Conservation (phyloP, 1,140 invertebrate genomes). For the Aphelinus certus region DNA sequence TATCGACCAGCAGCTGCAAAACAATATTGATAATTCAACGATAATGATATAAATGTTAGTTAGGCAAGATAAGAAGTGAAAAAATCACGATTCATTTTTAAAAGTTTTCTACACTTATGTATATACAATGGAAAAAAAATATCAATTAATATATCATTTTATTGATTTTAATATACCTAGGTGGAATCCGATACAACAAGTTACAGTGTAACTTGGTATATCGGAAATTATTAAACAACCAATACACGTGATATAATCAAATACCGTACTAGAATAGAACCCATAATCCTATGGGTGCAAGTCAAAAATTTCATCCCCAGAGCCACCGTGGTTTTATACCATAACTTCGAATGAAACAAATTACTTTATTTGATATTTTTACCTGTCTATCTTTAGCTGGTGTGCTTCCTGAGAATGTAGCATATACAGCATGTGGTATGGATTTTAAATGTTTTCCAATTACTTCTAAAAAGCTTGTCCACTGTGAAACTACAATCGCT, state of each 20-base stretch:
- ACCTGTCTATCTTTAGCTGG: conserved; percentile 72
- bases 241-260: no score
- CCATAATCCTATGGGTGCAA: no score
- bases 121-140: not conserved
- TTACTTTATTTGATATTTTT: conserved; percentile 58
- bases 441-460: conserved; percentile 72
- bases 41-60: not conserved
- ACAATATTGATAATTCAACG: not conserved
- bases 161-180: conserved; percentile 5
- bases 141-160: not conserved
- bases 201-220: not conserved
- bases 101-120: conserved; percentile 8
- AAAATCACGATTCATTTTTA: conserved; percentile 2
- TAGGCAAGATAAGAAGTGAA: not conserved
- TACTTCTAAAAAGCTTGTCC: conserved; percentile 80
- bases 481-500: conserved; percentile 88
- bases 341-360: no score
- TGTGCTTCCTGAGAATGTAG: conserved; percentile 74
- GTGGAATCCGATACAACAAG: not conserved
- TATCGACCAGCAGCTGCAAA: conserved; percentile 69
- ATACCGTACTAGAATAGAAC: no score
- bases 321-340: no score
- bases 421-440: conserved; percentile 62
- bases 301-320: no score
- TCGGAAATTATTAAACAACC: conserved; percentile 62